Base-by-base conservation (phyloP, 2,797 vertebrate species). In the Spondyliosoma cantharus region DNA sequence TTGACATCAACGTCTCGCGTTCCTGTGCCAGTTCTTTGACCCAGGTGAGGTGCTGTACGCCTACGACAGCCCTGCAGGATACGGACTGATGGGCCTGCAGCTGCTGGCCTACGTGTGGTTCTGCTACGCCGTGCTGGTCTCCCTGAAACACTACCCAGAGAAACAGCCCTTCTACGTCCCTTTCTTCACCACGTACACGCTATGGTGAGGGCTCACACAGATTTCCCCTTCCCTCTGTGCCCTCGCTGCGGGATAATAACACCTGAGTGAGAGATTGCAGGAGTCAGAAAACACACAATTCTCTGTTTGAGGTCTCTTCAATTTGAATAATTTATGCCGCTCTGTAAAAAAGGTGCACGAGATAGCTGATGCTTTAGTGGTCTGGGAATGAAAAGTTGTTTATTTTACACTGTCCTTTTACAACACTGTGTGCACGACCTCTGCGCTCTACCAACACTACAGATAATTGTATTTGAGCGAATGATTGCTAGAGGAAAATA, bases 31-130 rank as follows among this genome's bases (percentile, higher is more conserved):
- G 97, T 97, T 97, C 88, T 98, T 98, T 66, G 97, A 97, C 89
- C 97, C 97, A 3, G 97, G 96, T 16, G 96, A 97, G 86, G 97
- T 98, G 75, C 94, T 98, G 64, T 98, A 98, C 60, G 96, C 95
- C 2, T 97, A 97, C 3, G 97, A 97, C 93, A 97, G 97, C 50
- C 96, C 96, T 0, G 96, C 96, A 0, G 97, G 97, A 52, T 97
- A 98, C 0, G 96, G 96, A 25, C 94, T 97, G 86, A 97, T 98
- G 89, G 94, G 95, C 20, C 94, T 98, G 76, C 97, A 97, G 95
- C 95, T 96, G 85, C 93, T 97, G 20, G 97, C 97, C 22, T 98
- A 97, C 2, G 96, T 97, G 80, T 98, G 97, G 97, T 98, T 98
- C 94, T 96, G 96, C 93, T 97, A 96, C 0, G 97, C 97, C 0